A percentile compares a stretch with the other conserved stretches of the same genome.
Evolutionary conservation across 2,888 invertebrate genomes (phyloP).

Genomic region (Griposia aprilina): DNA sequence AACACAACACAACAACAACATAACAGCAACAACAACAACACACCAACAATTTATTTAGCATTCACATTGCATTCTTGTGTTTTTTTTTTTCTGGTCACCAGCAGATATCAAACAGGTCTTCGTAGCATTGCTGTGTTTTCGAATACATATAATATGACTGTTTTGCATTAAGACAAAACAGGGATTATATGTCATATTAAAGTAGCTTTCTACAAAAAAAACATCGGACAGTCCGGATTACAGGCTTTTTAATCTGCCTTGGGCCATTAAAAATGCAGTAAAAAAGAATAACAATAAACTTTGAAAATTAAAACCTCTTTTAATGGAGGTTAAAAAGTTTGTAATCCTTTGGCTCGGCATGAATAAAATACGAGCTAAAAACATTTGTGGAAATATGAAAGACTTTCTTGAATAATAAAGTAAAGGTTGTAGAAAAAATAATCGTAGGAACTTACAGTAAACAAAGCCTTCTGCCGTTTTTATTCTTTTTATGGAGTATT

Average conservation of each 20-base stretch:
- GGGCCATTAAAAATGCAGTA: slow-evolving; percentile 26
- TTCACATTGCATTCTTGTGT: too few species aligned
- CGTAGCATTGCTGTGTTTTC: neutral
- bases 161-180: neutral
- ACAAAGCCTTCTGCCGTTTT: slow-evolving; percentile 5
- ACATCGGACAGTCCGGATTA: neutral
- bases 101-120: neutral
- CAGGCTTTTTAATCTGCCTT: slow-evolving; percentile 7
- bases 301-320: slow-evolving; percentile 31
- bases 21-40: too few species aligned
- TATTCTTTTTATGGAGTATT: neutral
- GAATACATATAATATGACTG: neutral
- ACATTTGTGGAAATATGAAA: slow-evolving; percentile 36
- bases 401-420: slow-evolving; percentile 25
- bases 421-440: slow-evolving; percentile 2
- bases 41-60: too few species aligned
- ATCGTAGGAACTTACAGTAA: slow-evolving; percentile 4
- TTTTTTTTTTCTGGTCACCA: neutral
- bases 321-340: slow-evolving; percentile 40
- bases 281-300: slow-evolving; percentile 27
- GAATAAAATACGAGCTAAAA: slow-evolving; percentile 49
- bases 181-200: neutral
- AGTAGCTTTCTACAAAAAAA: neutral
- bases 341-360: slow-evolving; percentile 41
- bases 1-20: too few species aligned